Conservation (phyloP, 1,140 invertebrate species). For the Grapholita molesta region DNA sequence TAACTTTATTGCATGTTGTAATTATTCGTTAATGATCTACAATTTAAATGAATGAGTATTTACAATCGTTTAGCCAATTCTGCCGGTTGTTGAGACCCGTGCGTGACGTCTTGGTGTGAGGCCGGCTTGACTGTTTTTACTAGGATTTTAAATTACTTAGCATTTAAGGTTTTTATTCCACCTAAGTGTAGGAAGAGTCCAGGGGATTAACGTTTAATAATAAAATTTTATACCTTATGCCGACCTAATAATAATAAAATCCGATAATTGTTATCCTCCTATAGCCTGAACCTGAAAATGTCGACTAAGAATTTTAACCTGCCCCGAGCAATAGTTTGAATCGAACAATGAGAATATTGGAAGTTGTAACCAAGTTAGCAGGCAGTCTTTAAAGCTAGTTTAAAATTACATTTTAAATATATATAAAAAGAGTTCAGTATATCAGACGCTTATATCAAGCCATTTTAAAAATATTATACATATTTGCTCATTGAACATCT, state of each 20-base stretch:
- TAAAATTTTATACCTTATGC: neutral
- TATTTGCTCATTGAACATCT: neutral
- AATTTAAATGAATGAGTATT: slow-evolving; percentile 8
- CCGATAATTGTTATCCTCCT: neutral
- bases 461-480: neutral
- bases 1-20: slow-evolving; percentile 16
- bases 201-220: neutral
- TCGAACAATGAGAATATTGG: neutral
- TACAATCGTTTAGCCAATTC: slow-evolving; percentile 17
- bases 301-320: neutral
- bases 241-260: neutral
- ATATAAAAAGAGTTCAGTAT: neutral
- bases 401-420: neutral
- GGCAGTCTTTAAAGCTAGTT: neutral
- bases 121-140: slow-evolving; percentile 2
- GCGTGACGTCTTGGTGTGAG: neutral
- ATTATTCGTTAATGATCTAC: neutral
- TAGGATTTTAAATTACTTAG: neutral
- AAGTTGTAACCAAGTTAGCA: neutral
- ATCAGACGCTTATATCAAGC: neutral
- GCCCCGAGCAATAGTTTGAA: neutral
- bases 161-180: neutral
- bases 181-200: neutral
- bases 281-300: neutral
- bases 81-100: slow-evolving; percentile 8